Conservation (phyloP, 2,113 vertebrate species). For the Podilymbus podiceps region DNA sequence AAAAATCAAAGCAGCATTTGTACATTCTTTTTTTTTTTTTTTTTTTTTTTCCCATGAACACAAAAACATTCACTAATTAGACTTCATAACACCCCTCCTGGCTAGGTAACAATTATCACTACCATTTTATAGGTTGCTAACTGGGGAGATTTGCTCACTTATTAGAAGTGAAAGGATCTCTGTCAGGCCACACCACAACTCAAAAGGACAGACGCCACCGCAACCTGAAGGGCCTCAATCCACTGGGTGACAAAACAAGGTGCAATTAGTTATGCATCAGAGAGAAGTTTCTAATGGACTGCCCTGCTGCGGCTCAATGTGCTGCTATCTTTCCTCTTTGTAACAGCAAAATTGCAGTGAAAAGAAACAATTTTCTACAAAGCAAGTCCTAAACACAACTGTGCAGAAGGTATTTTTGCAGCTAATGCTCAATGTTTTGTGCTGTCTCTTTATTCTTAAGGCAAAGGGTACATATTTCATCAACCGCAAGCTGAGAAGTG, state of each 20-base stretch:
- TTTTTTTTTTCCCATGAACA: background rate
- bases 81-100: background rate
- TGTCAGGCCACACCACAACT: background rate
- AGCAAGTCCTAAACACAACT: background rate
- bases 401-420: background rate
- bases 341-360: background rate
- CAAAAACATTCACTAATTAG: background rate
- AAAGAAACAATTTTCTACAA: slow-evolving; percentile 30
- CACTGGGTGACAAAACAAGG: background rate
- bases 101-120: background rate
- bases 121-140: background rate
- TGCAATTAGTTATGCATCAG: slow-evolving; percentile 4
- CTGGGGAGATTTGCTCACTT: background rate
- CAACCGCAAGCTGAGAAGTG: background rate
- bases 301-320: background rate
- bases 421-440: background rate
- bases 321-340: background rate
- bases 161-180: background rate
- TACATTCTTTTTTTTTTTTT: background rate
- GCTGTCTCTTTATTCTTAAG: background rate
- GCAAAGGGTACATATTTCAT: background rate
- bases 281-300: background rate
- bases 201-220: background rate
- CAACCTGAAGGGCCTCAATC: background rate
- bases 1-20: slow-evolving; percentile 8